Conservation (phyloP, 2,888 invertebrate genomes). For the Harpalus rufipes region DNA sequence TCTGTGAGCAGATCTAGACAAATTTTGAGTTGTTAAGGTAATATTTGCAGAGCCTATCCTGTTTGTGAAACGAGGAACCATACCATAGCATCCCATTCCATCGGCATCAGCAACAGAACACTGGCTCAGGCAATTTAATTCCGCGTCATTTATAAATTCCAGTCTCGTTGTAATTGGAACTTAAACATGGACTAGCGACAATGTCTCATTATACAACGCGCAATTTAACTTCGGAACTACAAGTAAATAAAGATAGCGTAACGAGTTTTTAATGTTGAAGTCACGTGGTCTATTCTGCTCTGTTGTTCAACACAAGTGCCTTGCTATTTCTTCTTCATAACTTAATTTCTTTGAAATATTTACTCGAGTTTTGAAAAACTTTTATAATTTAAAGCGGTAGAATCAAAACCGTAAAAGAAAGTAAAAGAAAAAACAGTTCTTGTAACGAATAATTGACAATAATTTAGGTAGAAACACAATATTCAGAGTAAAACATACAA, state of each 20-base stretch:
- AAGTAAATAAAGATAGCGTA: constrained; percentile 57
- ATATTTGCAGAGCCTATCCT: not conserved
- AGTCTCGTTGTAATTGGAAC: constrained; percentile 50
- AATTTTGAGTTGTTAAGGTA: too few species aligned
- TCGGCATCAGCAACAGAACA: not conserved
- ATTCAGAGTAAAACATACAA: too few species aligned
- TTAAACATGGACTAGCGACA: constrained; percentile 50
- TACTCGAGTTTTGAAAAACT: constrained; percentile 11
- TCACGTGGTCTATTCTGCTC: constrained; percentile 25
- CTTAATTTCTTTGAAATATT: constrained; percentile 52
- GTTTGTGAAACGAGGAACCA: not conserved
- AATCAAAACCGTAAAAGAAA: constrained; percentile 25
- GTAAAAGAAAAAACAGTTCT: not conserved
- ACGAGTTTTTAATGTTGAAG: constrained; percentile 59
- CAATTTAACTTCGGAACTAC: constrained; percentile 56
- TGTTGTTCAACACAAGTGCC: constrained; percentile 22
- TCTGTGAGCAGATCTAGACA: too few species aligned
- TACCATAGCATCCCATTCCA: not conserved
- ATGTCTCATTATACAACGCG: constrained; percentile 51
- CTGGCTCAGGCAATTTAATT: constrained; percentile 45
- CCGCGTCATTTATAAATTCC: constrained; percentile 47
- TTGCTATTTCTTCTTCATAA: constrained; percentile 27
- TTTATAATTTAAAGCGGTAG: not conserved
- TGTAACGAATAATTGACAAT: too few species aligned
- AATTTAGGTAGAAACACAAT: too few species aligned